A percentile compares a stretch with the other conserved stretches of the same genome.
Conservation (phyloP, 1,140 invertebrate genomes). For the Ganaspis sp. region DNA sequence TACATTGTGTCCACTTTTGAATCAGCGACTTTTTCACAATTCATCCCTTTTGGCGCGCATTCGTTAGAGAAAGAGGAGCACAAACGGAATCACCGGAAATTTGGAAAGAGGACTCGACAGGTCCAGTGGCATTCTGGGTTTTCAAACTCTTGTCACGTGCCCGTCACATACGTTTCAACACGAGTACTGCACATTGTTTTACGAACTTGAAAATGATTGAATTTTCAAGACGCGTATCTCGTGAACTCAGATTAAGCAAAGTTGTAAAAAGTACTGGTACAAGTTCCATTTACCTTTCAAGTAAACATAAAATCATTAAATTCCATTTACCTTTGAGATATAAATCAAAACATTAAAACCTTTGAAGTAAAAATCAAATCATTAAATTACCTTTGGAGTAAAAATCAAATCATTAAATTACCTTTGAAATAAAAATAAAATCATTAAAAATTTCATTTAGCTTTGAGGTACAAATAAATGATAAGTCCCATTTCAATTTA, state of each 20-base stretch:
- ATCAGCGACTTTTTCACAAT: too few relatives aligned
- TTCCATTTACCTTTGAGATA: not conserved
- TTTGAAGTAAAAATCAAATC: not conserved
- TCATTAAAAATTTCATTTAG: not conserved
- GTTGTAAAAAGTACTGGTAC: not conserved
- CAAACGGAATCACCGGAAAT: not conserved
- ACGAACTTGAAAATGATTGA: slow-evolving; percentile 41
- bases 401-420: not conserved
- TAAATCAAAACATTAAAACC: not conserved
- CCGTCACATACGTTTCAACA: slow-evolving; percentile 52
- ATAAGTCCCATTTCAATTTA: not conserved
- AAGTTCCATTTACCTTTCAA: not conserved
- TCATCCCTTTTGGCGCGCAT: too few relatives aligned
- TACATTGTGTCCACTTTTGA: too few relatives aligned
- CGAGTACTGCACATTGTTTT: slow-evolving; percentile 45
- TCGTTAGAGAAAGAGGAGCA: too few relatives aligned
- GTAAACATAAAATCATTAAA: not conserved
- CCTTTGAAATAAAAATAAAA: not conserved
- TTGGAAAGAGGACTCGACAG: slow-evolving; percentile 4
- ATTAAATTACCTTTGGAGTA: not conserved
- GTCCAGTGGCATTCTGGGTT: slow-evolving; percentile 36
- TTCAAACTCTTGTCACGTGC: slow-evolving; percentile 46
- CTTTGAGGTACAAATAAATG: not conserved
- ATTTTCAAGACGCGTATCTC: slow-evolving; percentile 14
- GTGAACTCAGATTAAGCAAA: not conserved